Evolutionary conservation across 2,888 invertebrate species (phyloP).

Genomic region (Eugnorisma glareosa): DNA sequence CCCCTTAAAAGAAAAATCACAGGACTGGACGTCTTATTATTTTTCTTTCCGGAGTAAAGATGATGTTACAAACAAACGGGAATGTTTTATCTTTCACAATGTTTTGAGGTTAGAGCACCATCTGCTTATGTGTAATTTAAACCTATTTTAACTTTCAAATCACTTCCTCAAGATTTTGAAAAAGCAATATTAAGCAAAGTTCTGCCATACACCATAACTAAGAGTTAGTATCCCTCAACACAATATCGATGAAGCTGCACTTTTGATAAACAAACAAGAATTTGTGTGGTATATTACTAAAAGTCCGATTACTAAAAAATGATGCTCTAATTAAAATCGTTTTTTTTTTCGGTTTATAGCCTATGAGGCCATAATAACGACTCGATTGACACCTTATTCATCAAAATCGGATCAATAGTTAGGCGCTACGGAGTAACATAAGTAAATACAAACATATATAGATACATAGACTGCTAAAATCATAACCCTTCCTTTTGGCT

Average conservation of each 20-base stretch:
- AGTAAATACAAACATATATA: too few species aligned
- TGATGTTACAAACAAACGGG: not conserved
- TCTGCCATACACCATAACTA: conserved; percentile 3
- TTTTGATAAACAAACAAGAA: too few species aligned
- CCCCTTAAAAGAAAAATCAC: not conserved
- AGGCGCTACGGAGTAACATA: too few species aligned
- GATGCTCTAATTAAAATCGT: too few species aligned
- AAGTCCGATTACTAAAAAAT: too few species aligned
- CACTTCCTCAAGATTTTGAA: not conserved
- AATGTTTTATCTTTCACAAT: not conserved
- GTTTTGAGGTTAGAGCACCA: not conserved
- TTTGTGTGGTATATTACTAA: too few species aligned
- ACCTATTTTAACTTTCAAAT: not conserved
- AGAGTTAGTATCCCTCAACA: not conserved
- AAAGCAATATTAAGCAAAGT: conserved; percentile 16
- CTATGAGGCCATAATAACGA: too few species aligned
- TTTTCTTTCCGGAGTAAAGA: not conserved
- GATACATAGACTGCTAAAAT: too few species aligned
- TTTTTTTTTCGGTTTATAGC: too few species aligned
- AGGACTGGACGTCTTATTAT: not conserved
- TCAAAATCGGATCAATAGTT: too few species aligned
- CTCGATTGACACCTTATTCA: too few species aligned
- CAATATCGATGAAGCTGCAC: not conserved
- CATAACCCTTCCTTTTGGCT: too few species aligned
- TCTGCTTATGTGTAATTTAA: not conserved